Conservation (phyloP, 2,888 invertebrate genomes). For the Caenorhabditis sp. region DNA sequence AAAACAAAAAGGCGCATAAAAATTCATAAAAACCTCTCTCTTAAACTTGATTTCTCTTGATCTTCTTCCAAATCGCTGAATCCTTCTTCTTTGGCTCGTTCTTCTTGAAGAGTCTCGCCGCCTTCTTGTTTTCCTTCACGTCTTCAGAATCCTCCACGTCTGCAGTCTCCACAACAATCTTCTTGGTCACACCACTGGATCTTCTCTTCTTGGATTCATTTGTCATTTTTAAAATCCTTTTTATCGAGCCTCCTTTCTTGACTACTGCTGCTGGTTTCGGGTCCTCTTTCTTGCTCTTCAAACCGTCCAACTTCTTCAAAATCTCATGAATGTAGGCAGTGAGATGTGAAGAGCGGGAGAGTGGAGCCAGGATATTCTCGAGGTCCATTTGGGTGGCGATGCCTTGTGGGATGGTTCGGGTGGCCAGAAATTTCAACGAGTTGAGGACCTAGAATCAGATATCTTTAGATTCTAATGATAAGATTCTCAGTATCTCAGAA, state of each 20-base stretch:
- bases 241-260: too few species aligned
- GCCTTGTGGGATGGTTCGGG: constrained; percentile 3
- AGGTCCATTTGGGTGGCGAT: constrained; percentile 6
- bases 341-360: constrained; percentile 20
- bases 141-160: background rate
- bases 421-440: constrained; percentile 16
- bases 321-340: constrained; percentile 38
- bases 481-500: background rate
- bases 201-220: background rate
- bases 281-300: constrained; percentile 5
- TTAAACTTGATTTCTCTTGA: background rate
- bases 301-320: constrained; percentile 44
- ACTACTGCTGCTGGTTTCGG: too few species aligned
- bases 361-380: background rate
- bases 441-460: constrained; percentile 16
- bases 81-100: constrained; percentile 35
- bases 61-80: constrained; percentile 37
- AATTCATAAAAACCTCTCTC: background rate
- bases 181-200: constrained; percentile 27
- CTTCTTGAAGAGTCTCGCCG: constrained; percentile 18
- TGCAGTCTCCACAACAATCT: background rate
- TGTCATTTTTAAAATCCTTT: background rate
- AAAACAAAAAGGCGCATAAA: too few species aligned
- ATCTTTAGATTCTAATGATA: too few species aligned
- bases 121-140: background rate